Evolutionary conservation across 2,797 vertebrate species (phyloP), one percentile per base, ranked within the genome.

Genomic region (Ibycter americanus): DNA sequence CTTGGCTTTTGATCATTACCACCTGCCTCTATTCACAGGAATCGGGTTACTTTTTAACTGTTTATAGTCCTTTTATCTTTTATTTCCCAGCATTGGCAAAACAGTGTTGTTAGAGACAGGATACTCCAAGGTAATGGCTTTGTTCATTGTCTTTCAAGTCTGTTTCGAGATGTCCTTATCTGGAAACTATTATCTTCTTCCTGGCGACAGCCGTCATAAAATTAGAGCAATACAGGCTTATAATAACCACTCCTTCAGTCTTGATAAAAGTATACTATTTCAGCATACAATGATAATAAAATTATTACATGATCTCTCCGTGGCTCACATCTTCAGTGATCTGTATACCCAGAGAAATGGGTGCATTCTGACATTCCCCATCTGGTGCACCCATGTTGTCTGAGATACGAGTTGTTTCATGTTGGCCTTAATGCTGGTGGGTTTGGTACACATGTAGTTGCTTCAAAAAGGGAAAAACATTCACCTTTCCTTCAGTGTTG

Each of bases 1-100:
- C 47, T 59, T 87, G 81, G 71, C 96, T 96, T 97, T 97, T 96
- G 94, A 90, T 95, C 90, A 26, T 91, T 86, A 71, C 93, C 93
- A 95, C 89, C 91, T 96, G 96, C 94, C 49, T 90, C 59, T 96
- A 26, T 92, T 96, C 86, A 89, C 83, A 93, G 83, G 83, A 83
- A 68, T 93, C 38, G 1, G 67, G 93, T 97, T 97, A 96, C 96
- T 96, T 92, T 96, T 97, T 96, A 97, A 97, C 94, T 74, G 81
- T 94, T 96, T 89, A 92, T 87, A 92, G 92, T 63, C 56, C 77
- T 96, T 96, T 95, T 96, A 95, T 96, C 93, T 97, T 93, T 95
- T 87, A 87, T 84, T 95, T 95, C 87, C 94, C 93, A 96, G 70
- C 55, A 31, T 8, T 97, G 88, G 81, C 81, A 93, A 94, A 96